These are phyloP conservation scores for Diarsia mendica DNA, from an alignment of 2,888 invertebrate genomes.

Conservation along the genomic window DNA sequence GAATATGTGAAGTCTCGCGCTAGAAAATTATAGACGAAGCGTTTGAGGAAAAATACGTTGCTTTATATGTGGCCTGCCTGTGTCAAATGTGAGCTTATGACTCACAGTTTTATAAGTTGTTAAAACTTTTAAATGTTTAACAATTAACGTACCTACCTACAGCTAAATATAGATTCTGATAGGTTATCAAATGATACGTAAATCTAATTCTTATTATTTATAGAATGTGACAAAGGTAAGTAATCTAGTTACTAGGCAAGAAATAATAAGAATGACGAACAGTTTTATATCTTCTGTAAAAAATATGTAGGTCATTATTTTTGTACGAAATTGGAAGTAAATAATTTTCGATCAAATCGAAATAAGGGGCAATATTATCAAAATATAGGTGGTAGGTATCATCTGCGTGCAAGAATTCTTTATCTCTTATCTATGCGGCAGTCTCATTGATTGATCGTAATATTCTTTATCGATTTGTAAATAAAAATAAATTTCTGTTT, in stretches of 20 bases:
- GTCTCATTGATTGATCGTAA: slow-evolving; percentile 63
- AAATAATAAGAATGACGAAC: slow-evolving; percentile 15
- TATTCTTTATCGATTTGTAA: slow-evolving; percentile 71
- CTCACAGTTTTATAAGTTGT: slow-evolving; percentile 30
- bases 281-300: slow-evolving; percentile 21
- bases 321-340: slow-evolving; percentile 18
- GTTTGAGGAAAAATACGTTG: slow-evolving; percentile 77
- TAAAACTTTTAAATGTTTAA: background rate
- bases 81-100: slow-evolving; percentile 1
- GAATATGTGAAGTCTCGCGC: slow-evolving; percentile 81
- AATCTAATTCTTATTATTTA: slow-evolving; percentile 19
- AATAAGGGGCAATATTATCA: slow-evolving; percentile 15
- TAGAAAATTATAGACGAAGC: slow-evolving; percentile 82
- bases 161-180: slow-evolving; percentile 22
- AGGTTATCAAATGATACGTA: slow-evolving; percentile 27
- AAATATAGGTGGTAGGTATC: slow-evolving; percentile 5
- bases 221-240: slow-evolving; percentile 23
- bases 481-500: slow-evolving; percentile 80
- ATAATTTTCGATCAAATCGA: slow-evolving; percentile 8
- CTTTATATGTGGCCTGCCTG: slow-evolving; percentile 44
- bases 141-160: background rate
- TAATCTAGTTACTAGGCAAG: background rate
- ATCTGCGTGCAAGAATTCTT: slow-evolving; percentile 33
- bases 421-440: slow-evolving; percentile 54
- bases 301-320: slow-evolving; percentile 31